These are phyloP conservation scores for Temnothorax curvispinosus DNA, from an alignment of 1,140 invertebrate species.

Conservation along the genomic window DNA sequence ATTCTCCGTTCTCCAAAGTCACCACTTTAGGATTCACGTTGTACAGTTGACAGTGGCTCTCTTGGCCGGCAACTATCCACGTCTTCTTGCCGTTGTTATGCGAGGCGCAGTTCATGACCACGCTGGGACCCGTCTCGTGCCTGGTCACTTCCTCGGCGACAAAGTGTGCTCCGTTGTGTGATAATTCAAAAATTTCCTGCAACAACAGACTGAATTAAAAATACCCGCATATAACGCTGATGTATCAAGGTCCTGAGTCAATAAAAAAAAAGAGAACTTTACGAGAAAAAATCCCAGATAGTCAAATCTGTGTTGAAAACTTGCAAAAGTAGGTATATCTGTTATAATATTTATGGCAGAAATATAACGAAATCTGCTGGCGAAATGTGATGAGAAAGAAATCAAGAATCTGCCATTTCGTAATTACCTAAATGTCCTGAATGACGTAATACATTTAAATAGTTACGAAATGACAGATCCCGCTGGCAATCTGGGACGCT, in stretches of 20 bases:
- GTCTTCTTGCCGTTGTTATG: conserved; percentile 89
- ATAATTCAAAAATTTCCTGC: conserved; percentile 96
- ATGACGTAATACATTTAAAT: background rate
- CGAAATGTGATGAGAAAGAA: background rate
- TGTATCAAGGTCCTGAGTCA: too few relatives aligned
- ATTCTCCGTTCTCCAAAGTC: conserved; percentile 83
- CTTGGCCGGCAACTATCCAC: conserved; percentile 95
- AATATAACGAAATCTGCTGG: background rate
- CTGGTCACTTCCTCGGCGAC: conserved; percentile 94
- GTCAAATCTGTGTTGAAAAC: background rate
- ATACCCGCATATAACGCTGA: background rate
- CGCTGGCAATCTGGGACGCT: background rate
- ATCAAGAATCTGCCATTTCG: background rate
- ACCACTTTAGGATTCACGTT: conserved; percentile 91
- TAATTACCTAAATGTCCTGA: background rate
- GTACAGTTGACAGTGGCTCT: conserved; percentile 96
- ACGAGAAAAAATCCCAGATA: background rate
- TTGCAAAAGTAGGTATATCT: background rate
- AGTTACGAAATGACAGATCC: background rate
- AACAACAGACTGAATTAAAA: background rate
- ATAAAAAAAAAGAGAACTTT: background rate
- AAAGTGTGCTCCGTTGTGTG: conserved; percentile 92
- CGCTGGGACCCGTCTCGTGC: conserved; percentile 94
- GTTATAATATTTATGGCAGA: background rate
- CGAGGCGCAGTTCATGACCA: conserved; percentile 96